Evolutionary conservation across 2,888 invertebrate species (phyloP), one percentile per base, ranked within the genome.

Genomic region (Nezara viridula): DNA sequence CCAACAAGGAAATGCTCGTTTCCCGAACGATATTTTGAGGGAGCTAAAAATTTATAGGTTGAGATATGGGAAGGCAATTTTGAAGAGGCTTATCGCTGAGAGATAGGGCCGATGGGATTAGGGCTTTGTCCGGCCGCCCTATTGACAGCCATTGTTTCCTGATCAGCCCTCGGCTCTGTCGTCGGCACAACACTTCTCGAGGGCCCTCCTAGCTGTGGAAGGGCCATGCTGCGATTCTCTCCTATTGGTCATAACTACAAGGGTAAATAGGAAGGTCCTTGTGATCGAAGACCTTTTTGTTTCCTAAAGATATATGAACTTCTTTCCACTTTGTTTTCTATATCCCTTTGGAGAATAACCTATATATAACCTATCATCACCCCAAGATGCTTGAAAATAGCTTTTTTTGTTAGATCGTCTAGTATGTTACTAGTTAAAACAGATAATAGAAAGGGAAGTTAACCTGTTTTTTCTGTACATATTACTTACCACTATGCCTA

Each of bases 81-180:
- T 81, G 81, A 81, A 81, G 81, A 44, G 81, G 81, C 14, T 81
- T 81, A 81, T 81, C 81, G n/a, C n/a, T 7, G 5, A 6, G 4
- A 81, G 81, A 81, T 81, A 81, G 44, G 81, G 9, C 4, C 44
- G 44, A 7, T 0, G 44, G 81, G 81, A 44, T 44, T 81, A n/a
- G n/a, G 81, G 81, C 44, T 44, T 81, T 81, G 44, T 44, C 44
- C 81, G 44, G 44, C 44, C 40, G n/a, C 2, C 44, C 44, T 81
- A 81, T 81, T 44, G 81, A 44, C 44, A 81, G n/a, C 81, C 81
- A 81, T 81, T 81, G 81, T 81, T 81, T 44, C 81, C 40, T 12
- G 81, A 81, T 81, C n/a, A 81, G 44, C 44, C 44, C 44, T 73
- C 73, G 0, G 16, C 73, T 12, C 37, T 44, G 77, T 44, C 40